Evolutionary conservation across 2,797 vertebrate genomes (phyloP).

Genomic region (Petrocephalus sullivani): DNA sequence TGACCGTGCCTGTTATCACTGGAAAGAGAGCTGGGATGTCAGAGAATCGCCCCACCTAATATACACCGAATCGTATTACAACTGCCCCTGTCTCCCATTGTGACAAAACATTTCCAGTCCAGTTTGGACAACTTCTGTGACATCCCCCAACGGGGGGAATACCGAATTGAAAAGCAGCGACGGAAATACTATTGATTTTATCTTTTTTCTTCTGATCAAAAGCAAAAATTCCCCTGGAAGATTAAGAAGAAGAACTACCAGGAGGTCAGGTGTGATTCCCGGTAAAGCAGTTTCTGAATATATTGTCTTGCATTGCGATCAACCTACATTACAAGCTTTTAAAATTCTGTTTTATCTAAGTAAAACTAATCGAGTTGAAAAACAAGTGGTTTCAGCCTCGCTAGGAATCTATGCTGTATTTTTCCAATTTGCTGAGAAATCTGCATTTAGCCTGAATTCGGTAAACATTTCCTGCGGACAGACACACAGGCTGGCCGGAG

Average conservation of each 20-base stretch:
- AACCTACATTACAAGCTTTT: not conserved
- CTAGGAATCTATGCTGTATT: constrained; percentile 12
- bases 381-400: not conserved
- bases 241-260: not conserved
- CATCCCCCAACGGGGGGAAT: not conserved
- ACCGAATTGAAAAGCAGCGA: not conserved
- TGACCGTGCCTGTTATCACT: constrained; percentile 89
- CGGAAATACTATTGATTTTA: not conserved
- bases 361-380: not conserved
- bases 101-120: not conserved
- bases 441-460: constrained; percentile 42
- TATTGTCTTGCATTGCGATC: not conserved
- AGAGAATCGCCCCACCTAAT: not conserved
- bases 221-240: not conserved
- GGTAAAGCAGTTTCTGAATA: not conserved
- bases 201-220: not conserved
- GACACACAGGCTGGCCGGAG: constrained; percentile 41
- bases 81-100: not conserved
- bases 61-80: not conserved
- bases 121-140: not conserved
- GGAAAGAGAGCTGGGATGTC: not conserved
- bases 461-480: constrained; percentile 50
- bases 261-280: not conserved
- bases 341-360: not conserved
- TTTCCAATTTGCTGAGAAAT: constrained; percentile 48